Evolutionary conservation across 2,797 vertebrate genomes (phyloP).

Genomic region (Thunnus albacares): DNA sequence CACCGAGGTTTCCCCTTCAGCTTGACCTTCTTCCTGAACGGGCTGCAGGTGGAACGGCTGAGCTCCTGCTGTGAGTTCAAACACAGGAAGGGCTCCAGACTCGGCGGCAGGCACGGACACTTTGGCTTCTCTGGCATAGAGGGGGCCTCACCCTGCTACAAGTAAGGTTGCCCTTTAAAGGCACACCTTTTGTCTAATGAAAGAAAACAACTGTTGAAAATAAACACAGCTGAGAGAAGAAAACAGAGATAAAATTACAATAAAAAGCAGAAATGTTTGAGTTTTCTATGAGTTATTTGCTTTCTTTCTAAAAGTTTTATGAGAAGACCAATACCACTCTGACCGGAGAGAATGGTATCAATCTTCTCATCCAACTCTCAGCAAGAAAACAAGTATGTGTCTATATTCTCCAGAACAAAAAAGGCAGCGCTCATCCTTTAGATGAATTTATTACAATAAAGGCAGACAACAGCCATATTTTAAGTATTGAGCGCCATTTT

Average conservation of each 20-base stretch:
- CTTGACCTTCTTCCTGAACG: slow-evolving; percentile 95
- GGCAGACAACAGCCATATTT: too few relatives aligned
- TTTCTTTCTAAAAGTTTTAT: too few relatives aligned
- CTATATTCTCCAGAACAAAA: too few relatives aligned
- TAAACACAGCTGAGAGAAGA: not conserved
- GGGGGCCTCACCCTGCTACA: slow-evolving; percentile 94
- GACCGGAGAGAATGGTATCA: too few relatives aligned
- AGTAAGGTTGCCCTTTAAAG: slow-evolving; percentile 20
- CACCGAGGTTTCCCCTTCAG: slow-evolving; percentile 97
- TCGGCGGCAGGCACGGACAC: slow-evolving; percentile 89
- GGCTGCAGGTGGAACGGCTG: slow-evolving; percentile 92
- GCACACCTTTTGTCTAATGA: not conserved
- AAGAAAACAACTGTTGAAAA: not conserved
- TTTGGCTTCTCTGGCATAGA: slow-evolving; percentile 91
- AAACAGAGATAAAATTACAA: not conserved
- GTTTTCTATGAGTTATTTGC: not conserved
- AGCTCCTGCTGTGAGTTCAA: slow-evolving; percentile 98
- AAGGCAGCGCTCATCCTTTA: too few relatives aligned
- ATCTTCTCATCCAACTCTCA: too few relatives aligned
- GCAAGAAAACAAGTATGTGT: too few relatives aligned
- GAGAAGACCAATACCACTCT: too few relatives aligned
- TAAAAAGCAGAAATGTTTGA: not conserved
- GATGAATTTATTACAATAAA: too few relatives aligned
- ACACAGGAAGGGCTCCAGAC: slow-evolving; percentile 87
- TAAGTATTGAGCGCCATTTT: too few relatives aligned